phyloP scores from a whole-genome alignment of 2,797 vertebrate species.

The Oreonectes daqikongensis region DNA sequence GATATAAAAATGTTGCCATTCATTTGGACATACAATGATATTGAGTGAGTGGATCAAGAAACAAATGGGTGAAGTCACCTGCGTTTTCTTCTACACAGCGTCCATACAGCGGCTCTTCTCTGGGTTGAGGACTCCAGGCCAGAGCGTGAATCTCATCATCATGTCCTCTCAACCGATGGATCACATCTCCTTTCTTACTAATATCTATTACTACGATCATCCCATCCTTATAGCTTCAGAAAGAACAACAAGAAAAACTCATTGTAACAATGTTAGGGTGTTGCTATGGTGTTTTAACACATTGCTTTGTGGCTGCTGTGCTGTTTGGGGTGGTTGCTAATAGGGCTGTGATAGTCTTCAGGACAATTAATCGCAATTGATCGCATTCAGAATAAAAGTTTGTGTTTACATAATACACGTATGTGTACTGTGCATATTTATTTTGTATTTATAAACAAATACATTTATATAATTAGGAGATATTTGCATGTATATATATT shows the following conservation, averaged over 20 bases:
- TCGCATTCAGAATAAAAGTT: no score
- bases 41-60: neutral
- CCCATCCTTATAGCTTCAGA: slow-evolving; percentile 91
- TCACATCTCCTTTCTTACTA: slow-evolving; percentile 88
- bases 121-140: slow-evolving; percentile 85
- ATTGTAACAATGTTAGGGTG: neutral
- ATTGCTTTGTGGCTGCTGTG: no score
- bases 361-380: no score
- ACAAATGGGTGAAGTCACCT: slow-evolving; percentile 67
- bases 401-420: no score
- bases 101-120: slow-evolving; percentile 71
- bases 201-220: slow-evolving; percentile 91
- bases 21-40: neutral
- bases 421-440: no score
- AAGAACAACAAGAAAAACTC: neutral
- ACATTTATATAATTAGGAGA: no score
- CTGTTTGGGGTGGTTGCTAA: no score
- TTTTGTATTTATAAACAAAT: no score
- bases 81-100: slow-evolving; percentile 69
- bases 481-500: no score
- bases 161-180: slow-evolving; percentile 89
- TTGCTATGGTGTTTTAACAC: no score
- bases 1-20: neutral
- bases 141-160: slow-evolving; percentile 94
- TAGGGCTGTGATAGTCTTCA: no score